Percentiles rank a stretch among this genome's conserved stretches.
These are phyloP conservation scores for Drosophila cognata DNA, from an alignment of 2,888 invertebrate species.

Conservation along the genomic window DNA sequence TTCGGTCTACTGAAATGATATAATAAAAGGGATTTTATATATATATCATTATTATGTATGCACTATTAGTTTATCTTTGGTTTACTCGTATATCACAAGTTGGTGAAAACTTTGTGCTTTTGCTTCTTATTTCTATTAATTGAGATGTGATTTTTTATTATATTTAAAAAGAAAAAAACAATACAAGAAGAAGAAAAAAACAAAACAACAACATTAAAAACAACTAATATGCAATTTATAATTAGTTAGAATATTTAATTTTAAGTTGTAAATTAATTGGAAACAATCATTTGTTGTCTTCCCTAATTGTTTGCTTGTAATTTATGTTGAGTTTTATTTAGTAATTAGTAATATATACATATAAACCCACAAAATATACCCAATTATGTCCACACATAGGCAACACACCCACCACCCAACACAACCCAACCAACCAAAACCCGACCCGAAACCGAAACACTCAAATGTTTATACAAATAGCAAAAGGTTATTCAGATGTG, in stretches of 20 bases:
- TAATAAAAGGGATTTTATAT: constrained; percentile 3
- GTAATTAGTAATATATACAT: constrained; percentile 52
- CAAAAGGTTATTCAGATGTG: constrained; percentile 64
- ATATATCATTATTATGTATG: constrained; percentile 10
- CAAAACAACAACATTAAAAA: constrained; percentile 12
- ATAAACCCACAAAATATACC: constrained; percentile 29
- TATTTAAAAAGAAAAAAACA: constrained; percentile 12
- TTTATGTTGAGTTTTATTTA: constrained; percentile 77
- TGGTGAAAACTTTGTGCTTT: constrained; percentile 36
- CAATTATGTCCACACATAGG: constrained; percentile 59
- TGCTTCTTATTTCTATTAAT: constrained; percentile 60
- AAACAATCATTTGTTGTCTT: constrained; percentile 74
- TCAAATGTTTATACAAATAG: constrained; percentile 37
- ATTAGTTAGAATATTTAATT: constrained; percentile 30
- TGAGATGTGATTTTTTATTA: constrained; percentile 73
- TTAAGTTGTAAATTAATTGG: constrained; percentile 55
- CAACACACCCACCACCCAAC: neutral
- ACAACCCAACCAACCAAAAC: neutral
- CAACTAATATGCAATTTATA: constrained; percentile 59
- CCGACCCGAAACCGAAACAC: neutral
- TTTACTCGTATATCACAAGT: constrained; percentile 40
- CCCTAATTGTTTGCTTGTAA: constrained; percentile 73
- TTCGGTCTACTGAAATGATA: constrained; percentile 17
- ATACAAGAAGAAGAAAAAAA: neutral
- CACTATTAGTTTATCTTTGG: constrained; percentile 48